These are phyloP conservation scores for Drosophila azteca DNA, from an alignment of 1,140 invertebrate genomes.

Conservation along the genomic window DNA sequence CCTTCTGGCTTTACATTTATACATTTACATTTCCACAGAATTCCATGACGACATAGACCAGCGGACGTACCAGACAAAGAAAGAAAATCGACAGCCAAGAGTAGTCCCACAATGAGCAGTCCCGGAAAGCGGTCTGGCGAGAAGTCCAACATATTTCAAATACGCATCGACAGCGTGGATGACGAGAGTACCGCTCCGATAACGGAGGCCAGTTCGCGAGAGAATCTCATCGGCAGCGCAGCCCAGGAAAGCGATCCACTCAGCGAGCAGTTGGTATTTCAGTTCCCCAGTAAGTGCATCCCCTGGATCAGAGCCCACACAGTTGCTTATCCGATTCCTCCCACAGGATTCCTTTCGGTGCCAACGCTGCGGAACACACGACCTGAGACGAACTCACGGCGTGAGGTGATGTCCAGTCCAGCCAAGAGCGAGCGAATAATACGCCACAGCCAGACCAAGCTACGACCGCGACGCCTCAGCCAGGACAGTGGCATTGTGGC, in stretches of 20 bases:
- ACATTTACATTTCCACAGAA: conserved; percentile 32
- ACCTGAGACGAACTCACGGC: conserved; percentile 24
- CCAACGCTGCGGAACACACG: conserved; percentile 66
- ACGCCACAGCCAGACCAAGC: conserved; percentile 49
- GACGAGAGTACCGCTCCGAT: conserved; percentile 77
- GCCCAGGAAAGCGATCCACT: conserved; percentile 45
- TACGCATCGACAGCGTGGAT: conserved; percentile 75
- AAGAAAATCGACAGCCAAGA: conserved; percentile 11
- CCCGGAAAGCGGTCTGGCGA: conserved; percentile 23
- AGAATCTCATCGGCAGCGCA: conserved; percentile 68
- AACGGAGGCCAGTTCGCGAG: conserved; percentile 72
- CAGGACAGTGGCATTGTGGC: conserved; percentile 80
- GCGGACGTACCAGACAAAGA: not conserved
- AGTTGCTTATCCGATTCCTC: not conserved
- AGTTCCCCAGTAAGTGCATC: conserved; percentile 67
- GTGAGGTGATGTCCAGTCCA: conserved; percentile 76
- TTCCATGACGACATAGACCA: conserved; percentile 30
- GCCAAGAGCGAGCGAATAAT: conserved; percentile 75
- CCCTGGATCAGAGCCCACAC: not conserved
- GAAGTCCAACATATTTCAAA: conserved; percentile 70
- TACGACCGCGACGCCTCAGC: conserved; percentile 64
- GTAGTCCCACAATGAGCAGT: conserved; percentile 61
- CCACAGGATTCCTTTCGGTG: conserved; percentile 76
- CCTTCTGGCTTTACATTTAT: not conserved
- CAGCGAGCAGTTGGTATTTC: conserved; percentile 51